These are phyloP conservation scores for Anguilla marmorata DNA, from an alignment of 2,797 vertebrate genomes.

Conservation along the genomic window DNA sequence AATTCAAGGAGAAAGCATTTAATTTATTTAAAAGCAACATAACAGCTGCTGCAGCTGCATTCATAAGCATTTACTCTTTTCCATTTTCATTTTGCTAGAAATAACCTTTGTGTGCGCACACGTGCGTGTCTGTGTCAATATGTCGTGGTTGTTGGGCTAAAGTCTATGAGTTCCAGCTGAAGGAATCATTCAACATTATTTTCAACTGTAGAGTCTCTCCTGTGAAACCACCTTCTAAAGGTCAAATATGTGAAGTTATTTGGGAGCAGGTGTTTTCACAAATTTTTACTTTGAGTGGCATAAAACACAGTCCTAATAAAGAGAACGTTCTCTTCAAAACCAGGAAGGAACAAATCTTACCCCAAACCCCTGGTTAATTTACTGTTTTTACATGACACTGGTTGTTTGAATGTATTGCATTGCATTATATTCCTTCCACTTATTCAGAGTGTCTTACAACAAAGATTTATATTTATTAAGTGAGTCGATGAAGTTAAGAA, in stretches of 20 bases:
- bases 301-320: not conserved
- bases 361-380: not conserved
- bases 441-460: too few species aligned
- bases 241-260: not conserved
- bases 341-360: not conserved
- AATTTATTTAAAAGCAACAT: slow-evolving; percentile 14
- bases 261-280: slow-evolving; percentile 9
- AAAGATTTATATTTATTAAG: not conserved
- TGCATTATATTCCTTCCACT: too few species aligned
- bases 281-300: not conserved
- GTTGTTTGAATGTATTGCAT: not conserved
- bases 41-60: slow-evolving; percentile 6
- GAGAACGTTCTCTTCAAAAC: not conserved
- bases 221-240: not conserved
- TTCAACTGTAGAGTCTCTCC: not conserved
- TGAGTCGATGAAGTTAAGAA: not conserved
- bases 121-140: not conserved
- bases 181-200: not conserved
- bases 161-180: not conserved
- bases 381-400: not conserved
- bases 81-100: not conserved
- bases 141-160: not conserved
- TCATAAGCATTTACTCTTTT: not conserved
- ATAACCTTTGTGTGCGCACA: not conserved
- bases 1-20: not conserved